Evolutionary conservation across 2,797 vertebrate species (phyloP), one percentile per base, ranked within the genome.

Genomic region (Pelodytes ibericus): DNA sequence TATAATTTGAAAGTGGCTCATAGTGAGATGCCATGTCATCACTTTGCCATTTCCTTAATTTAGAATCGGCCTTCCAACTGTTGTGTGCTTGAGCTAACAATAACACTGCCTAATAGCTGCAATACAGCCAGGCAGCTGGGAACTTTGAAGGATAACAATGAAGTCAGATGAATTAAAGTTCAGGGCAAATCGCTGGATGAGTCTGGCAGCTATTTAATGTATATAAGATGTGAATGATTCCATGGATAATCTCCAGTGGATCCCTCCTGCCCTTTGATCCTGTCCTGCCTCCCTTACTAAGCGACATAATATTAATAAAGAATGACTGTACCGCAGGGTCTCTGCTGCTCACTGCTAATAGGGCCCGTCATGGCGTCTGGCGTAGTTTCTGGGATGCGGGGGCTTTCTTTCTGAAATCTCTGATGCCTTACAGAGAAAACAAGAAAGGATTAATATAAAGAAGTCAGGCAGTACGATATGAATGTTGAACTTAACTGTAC

Each of bases 181-280:
- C 86, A 85, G 77, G 81, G 82, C 81, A 86, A 86, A 89, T 83
- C 70, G 53, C 77, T 82, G 73, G 77, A 75, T 85, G 81, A 85
- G 77, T 87, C 81, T 76, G 82, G 81, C 80, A 81, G 82, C 82
- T 87, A 85, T 82, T 90, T 86, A 90, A 90, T 87, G 73, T 83
- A 86, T 85, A 88, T 84, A 87, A 89, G 84, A 88, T 87, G 85
- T 86, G 85, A 84, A 86, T 87, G 84, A 88, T 88, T 87, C 86
- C 83, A 86, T 81, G 82, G 81, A 81, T 87, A 87, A 89, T 86
- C 87, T 84, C 81, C 86, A 86, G 79, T 87, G 83, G 80, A 86
- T 84, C 82, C 79, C 82, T 80, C 80, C 83, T 73, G 60, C 78
- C 58, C 83, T 88, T 89, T 89, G 84, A 87, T 87, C 82, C 81